These are phyloP conservation scores for Phodopus roborovskii DNA, from an alignment of 2,113 vertebrate species.

Conservation along the genomic window DNA sequence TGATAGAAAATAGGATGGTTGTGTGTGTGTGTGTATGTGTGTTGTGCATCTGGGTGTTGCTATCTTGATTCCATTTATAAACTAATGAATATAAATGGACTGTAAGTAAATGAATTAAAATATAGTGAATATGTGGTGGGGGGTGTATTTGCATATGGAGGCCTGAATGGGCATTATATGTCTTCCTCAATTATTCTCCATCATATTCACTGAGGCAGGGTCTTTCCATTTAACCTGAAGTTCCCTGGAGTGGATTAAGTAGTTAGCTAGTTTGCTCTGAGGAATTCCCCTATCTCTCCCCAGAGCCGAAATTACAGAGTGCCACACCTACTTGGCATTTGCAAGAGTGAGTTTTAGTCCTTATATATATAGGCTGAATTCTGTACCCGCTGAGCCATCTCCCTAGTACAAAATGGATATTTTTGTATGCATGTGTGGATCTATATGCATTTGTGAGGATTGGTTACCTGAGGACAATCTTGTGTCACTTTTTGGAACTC, in stretches of 20 bases:
- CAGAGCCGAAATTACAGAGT: neutral
- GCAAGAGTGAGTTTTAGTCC: neutral
- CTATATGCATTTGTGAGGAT: neutral
- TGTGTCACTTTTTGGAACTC: neutral
- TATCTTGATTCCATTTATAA: slow-evolving; percentile 18
- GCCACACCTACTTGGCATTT: neutral
- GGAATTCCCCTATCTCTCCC: neutral
- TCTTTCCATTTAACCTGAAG: neutral
- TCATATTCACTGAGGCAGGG: neutral
- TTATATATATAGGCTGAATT: neutral
- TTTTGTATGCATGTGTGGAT: neutral
- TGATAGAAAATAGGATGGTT: neutral
- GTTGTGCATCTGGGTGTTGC: neutral
- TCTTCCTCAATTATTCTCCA: neutral
- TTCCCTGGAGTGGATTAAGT: neutral
- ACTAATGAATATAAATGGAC: neutral
- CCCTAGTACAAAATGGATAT: neutral
- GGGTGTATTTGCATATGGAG: neutral
- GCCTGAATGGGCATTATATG: neutral
- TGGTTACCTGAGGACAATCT: neutral
- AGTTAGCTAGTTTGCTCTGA: too few species aligned
- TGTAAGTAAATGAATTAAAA: neutral
- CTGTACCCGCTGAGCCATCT: neutral
- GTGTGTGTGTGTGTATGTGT: neutral
- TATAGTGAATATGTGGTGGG: neutral